phyloP scores from a whole-genome alignment of 2,113 vertebrate species.

The Arenaria interpres region DNA sequence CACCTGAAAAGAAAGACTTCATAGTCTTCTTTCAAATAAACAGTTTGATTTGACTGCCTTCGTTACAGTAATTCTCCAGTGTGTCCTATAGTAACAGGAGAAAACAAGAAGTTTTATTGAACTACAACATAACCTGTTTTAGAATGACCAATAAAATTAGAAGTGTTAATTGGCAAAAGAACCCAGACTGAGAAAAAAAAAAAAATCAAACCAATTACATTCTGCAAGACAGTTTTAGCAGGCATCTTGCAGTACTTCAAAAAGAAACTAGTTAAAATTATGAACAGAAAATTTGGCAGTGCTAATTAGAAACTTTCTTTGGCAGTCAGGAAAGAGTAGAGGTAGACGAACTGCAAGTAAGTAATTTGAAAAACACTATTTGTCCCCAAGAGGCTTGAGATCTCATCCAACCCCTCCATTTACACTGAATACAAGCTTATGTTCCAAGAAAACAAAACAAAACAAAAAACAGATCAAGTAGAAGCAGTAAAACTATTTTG shows the following conservation, averaged over 20 bases:
- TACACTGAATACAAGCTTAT: neutral
- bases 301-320: neutral
- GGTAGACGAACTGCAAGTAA: neutral
- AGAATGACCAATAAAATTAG: neutral
- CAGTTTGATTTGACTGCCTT: neutral
- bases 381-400: neutral
- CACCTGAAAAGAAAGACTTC: neutral
- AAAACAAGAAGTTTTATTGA: neutral
- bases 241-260: neutral
- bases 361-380: neutral
- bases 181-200: neutral
- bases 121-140: neutral
- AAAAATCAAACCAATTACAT: neutral
- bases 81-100: neutral
- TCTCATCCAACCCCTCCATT: neutral
- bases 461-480: neutral
- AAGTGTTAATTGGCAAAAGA: neutral
- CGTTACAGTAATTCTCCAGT: neutral
- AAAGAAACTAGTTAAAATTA: neutral
- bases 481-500: neutral
- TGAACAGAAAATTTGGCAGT: neutral
- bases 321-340: neutral
- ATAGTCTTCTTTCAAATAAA: neutral
- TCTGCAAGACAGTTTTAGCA: neutral
- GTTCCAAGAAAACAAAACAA: neutral